Percentiles rank a stretch among this genome's conserved stretches.
These are phyloP conservation scores for Erpetoichthys calabaricus DNA, from an alignment of 2,797 vertebrate genomes.

Conservation along the genomic window DNA sequence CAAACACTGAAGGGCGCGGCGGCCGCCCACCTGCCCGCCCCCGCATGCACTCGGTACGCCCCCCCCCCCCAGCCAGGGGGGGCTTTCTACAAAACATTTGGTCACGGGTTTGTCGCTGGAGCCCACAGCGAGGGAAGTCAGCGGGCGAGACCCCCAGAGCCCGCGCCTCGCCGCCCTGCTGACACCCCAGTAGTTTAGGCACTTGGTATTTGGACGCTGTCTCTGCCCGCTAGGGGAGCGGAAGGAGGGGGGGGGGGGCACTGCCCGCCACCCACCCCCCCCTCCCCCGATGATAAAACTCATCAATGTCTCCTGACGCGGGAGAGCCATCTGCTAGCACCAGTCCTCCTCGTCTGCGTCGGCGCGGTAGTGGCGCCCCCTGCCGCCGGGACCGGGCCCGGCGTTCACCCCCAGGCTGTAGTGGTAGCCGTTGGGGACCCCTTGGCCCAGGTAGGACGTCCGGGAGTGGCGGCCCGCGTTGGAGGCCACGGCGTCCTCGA, in stretches of 20 bases:
- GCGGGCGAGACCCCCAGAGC: slow-evolving; percentile 44
- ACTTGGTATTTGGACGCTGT: too few relatives aligned
- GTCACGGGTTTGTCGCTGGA: slow-evolving; percentile 77
- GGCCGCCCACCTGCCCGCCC: slow-evolving; percentile 49
- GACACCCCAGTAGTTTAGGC: too few relatives aligned
- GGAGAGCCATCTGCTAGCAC: slow-evolving; percentile 73
- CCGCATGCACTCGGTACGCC: too few relatives aligned
- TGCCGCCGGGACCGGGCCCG: slow-evolving; percentile 43
- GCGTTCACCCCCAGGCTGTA: slow-evolving; percentile 58
- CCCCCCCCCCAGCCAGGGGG: too few relatives aligned
- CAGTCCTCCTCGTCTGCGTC: slow-evolving; percentile 65
- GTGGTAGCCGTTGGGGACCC: slow-evolving; percentile 78
- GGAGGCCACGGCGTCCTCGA: slow-evolving; percentile 67
- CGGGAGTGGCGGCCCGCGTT: slow-evolving; percentile 56
- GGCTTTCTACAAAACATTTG: slow-evolving; percentile 67
- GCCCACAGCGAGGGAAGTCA: slow-evolving; percentile 57
- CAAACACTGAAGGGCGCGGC: slow-evolving; percentile 70
- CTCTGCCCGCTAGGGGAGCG: too few relatives aligned
- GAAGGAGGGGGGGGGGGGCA: too few relatives aligned
- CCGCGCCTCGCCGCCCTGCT: too few relatives aligned
- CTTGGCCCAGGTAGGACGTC: slow-evolving; percentile 56
- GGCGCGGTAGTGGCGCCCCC: slow-evolving; percentile 69
- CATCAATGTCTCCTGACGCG: slow-evolving; percentile 47
- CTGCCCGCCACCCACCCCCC: too few relatives aligned
- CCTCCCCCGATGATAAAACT: slow-evolving; percentile 95